Evolutionary conservation across 2,113 vertebrate species (phyloP), one percentile per base, ranked within the genome.

Genomic region (Cyprinodon brontotheroides): DNA sequence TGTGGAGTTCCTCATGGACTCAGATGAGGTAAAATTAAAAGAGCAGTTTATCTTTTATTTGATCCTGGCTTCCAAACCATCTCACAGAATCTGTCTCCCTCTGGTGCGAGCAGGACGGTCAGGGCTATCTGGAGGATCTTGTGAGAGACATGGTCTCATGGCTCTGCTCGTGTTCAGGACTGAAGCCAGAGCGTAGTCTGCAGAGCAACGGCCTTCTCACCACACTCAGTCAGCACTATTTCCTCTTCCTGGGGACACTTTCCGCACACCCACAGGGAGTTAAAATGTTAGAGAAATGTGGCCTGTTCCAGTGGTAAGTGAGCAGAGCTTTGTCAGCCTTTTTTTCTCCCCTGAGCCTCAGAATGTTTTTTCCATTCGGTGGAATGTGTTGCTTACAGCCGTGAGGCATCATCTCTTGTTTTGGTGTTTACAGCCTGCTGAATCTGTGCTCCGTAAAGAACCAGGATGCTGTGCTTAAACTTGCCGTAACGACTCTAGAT

Each of bases 151-250:
- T 99, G 90, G 96, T 98, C 70, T 93, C 93, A 11, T 99, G 98
- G 98, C 94, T 99, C 11, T 96, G 95, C 60, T 94, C 92, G 0
- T 96, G 95, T 53, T 97, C 95, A 8, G 97, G 98, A 61, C 94
- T 97, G 86, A 99, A 98, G 89, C 95, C 97, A 0, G 97, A 99
- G 88, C 95, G 96, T 79, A 96, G 95, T 84, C 95, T 99, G 79
- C 97, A 99, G 81, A 99, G 96, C 81, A 99, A 98, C 63, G 97
- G 97, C 22, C 94, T 99, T 78, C 92, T 98, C 84, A 98, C 94
- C 86, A 98, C 97, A 1, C 96, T 99, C 82, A 97, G 97, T 93
- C 97, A 99, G 92, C 96, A 99, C 95, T 99, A 99, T 94, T 98
- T 98, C 87, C 94, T 99, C 62, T 97, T 98, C 93, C 95, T 99